Evolutionary conservation across 2,888 invertebrate species (phyloP), one percentile per base, ranked within the genome.

Genomic region (Leucania comma): DNA sequence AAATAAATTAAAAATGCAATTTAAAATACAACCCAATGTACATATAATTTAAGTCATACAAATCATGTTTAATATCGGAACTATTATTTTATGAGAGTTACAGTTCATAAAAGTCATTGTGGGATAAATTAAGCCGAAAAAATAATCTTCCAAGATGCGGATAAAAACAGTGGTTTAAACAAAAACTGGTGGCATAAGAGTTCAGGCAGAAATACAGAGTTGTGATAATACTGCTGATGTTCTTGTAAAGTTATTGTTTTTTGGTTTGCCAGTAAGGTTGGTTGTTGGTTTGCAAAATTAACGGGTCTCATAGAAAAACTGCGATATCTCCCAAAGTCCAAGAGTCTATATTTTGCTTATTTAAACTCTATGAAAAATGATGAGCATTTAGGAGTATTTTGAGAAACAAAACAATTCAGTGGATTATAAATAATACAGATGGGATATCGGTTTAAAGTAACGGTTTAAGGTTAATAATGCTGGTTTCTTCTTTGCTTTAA

Each of bases 21-120:
- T 70, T 59, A 68, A 54, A 67, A 59, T 56, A 26, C 26, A 22
- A 59, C 26, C 3, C 24, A 42, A 59, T 38, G 24, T 68, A 20
- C 42, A 17, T 17, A 35, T 35, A 60, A 73, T 73, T 69, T 56
- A 75, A 69, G 76, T 50, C 76, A 69, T 26, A 68, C 54, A 74
- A 73, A 76, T 74, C 48, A 69, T 12, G 22, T 50, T 69, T 73
- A 75, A 48, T 68, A 59, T 24, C 5, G 38, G n/a, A 75, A 54
- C 38, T 54, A 59, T 59, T 68, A 75, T 42, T 75, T 58, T 58
- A 68, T 32, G 32, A 32, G 2, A 51, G 50, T 22, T 14, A 46
- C 22, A 14, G 24, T 24, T 24, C 20, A 59, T 69, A 35, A 75
- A 60, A 56, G 57, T 56, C 69, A 26, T 32, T 26, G 22, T 35